Base-by-base conservation (phyloP, 2,113 vertebrate genomes). In the Carassius auratus region DNA sequence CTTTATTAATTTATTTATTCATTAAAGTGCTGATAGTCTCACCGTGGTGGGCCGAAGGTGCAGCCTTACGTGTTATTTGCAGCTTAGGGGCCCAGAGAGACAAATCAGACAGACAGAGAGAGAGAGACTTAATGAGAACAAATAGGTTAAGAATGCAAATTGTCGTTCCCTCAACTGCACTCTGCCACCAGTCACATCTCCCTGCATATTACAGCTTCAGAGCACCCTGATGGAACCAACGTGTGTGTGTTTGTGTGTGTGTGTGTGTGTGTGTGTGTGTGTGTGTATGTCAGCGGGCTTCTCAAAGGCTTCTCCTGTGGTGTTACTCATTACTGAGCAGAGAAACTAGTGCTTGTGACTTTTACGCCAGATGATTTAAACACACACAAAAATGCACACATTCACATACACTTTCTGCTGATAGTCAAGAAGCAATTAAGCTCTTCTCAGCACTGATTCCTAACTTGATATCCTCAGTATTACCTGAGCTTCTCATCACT, bases 131-230 rank as follows among this genome's bases (percentile, higher is more conserved):
- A 90, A 89, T 89, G 86, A 89, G 86, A 87, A 89, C 83, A 88
- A 90, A 90, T 90, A 81, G 86, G 76, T 86, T 81, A 14, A 55
- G 87, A 86, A 89, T 89, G 69, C 89, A 86, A 89, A 89, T 86
- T 50, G 77, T 52, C 5, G 23, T 23, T 74, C 75, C 26, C 33
- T 68, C 64, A 83, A 76, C 64, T 8, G 61, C 81, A 69, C 84
- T 69, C 23, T 61, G 66, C 26, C 30, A 21, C 59, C 45, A 71
- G 75, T 57, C 73, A 48, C 85, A 79, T 85, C 81, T 64, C 79
- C 33, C 84, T 33, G 36, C 36, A 77, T 59, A 79, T 52, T 23
- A 77, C 30, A 75, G 61, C 61, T 71, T 77, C 30, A 61, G 15
- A 55, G 76, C 62, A 48, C 57, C 59, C 42, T 83, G 33, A 12